phyloP scores from a whole-genome alignment of 2,888 invertebrate species.

The Andrena camellia region DNA sequence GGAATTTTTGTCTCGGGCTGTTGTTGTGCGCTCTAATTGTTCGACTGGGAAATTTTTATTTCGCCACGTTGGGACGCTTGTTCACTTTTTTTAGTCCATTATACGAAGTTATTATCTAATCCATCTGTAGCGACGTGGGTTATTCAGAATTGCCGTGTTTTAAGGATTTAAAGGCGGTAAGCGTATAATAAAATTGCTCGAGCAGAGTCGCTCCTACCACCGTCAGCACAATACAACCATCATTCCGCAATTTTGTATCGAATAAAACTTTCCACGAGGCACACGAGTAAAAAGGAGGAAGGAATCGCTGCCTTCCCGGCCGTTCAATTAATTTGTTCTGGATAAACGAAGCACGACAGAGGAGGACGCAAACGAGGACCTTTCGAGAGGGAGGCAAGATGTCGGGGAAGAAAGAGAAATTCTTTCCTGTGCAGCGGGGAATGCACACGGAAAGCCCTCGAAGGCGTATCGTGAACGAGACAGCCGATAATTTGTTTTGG shows the following conservation, averaged over 20 bases:
- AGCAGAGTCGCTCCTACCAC: too few relatives aligned
- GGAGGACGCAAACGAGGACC: constrained; percentile 37
- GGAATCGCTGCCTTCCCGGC: constrained; percentile 22
- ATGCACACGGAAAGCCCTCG: constrained; percentile 54
- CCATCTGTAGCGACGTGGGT: too few relatives aligned
- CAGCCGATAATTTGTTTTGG: constrained; percentile 75
- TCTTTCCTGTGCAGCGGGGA: constrained; percentile 39
- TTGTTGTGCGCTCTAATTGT: too few relatives aligned
- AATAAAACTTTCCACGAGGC: neutral
- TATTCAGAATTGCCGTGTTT: too few relatives aligned
- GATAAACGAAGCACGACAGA: constrained; percentile 50
- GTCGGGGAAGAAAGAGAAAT: constrained; percentile 48
- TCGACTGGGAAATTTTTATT: too few relatives aligned
- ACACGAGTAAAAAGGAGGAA: neutral
- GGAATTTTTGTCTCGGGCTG: neutral
- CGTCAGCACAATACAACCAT: neutral
- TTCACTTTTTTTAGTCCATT: too few relatives aligned
- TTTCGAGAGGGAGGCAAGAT: constrained; percentile 47
- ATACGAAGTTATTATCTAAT: too few relatives aligned
- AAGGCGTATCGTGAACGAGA: constrained; percentile 65
- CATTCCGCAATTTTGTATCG: neutral
- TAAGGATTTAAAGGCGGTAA: too few relatives aligned
- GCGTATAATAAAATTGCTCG: too few relatives aligned
- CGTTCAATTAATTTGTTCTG: constrained; percentile 59
- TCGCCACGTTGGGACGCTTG: too few relatives aligned